phyloP scores from a whole-genome alignment of 2,888 invertebrate genomes.

The Tromatobia lineatoria region DNA sequence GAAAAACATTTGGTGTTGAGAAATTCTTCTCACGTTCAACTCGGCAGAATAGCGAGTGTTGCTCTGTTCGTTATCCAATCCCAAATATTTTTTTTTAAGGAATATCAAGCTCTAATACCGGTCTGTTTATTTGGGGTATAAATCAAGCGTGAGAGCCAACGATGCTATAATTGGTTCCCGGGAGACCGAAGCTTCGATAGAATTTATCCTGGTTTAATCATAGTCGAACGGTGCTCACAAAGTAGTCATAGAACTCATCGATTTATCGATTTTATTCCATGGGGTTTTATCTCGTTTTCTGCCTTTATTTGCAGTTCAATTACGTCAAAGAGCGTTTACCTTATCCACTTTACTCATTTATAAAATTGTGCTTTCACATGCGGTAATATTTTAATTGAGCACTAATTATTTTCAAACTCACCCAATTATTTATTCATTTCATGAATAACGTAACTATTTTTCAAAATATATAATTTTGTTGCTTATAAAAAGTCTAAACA shows the following conservation, averaged over 20 bases:
- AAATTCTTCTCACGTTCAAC: neutral
- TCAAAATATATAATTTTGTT: too few species aligned
- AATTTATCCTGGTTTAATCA: constrained; percentile 37
- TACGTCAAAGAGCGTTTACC: neutral
- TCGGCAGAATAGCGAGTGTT: too few species aligned
- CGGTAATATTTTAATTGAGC: too few species aligned
- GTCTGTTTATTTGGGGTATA: constrained; percentile 23
- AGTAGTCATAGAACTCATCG: constrained; percentile 33
- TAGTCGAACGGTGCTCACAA: neutral
- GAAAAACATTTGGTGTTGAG: neutral
- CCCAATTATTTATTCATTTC: too few species aligned
- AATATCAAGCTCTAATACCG: neutral
- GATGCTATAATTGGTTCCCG: constrained; percentile 35
- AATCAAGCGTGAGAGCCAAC: constrained; percentile 19
- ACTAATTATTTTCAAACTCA: too few species aligned
- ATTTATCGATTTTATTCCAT: constrained; percentile 39
- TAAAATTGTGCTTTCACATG: constrained; percentile 6
- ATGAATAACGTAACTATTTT: too few species aligned
- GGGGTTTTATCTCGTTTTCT: neutral
- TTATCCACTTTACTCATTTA: constrained; percentile 3
- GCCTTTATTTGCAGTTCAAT: neutral
- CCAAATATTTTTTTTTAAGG: constrained; percentile 19
- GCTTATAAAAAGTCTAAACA: too few species aligned
- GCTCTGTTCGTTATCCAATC: neutral
- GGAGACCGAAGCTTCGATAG: neutral